Percentiles rank a stretch among this genome's conserved stretches.
These are phyloP conservation scores for Sanderia malayensis DNA, from an alignment of 30 jellyfish, hydroid and myxozoan genomes.

Conservation along the genomic window DNA sequence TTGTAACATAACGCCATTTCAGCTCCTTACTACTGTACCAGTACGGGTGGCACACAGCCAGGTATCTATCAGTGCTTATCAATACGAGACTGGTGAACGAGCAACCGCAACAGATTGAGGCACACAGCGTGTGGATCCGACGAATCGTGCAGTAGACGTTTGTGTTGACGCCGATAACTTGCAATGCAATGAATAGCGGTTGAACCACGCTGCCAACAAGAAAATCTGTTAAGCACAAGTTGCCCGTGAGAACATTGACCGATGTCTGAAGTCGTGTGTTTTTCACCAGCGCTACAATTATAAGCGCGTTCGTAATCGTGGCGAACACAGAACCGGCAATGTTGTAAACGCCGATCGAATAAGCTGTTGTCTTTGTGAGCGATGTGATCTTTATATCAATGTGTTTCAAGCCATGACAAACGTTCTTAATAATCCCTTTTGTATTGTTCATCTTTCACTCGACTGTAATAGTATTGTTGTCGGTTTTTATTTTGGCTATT, in stretches of 20 bases:
- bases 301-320: not conserved
- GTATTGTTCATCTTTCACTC: no score
- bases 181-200: not conserved
- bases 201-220: not conserved
- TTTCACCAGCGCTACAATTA: not conserved
- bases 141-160: not conserved
- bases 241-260: not conserved
- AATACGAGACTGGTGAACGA: not conserved
- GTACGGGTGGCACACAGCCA: slow-evolving; percentile 9
- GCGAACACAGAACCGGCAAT: not conserved
- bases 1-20: not conserved
- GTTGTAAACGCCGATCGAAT: not conserved
- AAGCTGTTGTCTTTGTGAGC: not conserved
- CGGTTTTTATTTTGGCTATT: no score
- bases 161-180: not conserved
- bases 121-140: not conserved
- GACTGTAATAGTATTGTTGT: no score
- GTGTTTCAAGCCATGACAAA: slow-evolving; percentile 3
- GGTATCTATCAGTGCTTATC: not conserved
- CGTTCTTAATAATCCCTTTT: not conserved
- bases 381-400: not conserved
- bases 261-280: not conserved
- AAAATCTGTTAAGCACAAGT: not conserved
- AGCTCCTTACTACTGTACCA: not conserved
- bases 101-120: not conserved